Evolutionary conservation across 2,888 invertebrate species (phyloP).

Genomic region (Palloptera scutellata): DNA sequence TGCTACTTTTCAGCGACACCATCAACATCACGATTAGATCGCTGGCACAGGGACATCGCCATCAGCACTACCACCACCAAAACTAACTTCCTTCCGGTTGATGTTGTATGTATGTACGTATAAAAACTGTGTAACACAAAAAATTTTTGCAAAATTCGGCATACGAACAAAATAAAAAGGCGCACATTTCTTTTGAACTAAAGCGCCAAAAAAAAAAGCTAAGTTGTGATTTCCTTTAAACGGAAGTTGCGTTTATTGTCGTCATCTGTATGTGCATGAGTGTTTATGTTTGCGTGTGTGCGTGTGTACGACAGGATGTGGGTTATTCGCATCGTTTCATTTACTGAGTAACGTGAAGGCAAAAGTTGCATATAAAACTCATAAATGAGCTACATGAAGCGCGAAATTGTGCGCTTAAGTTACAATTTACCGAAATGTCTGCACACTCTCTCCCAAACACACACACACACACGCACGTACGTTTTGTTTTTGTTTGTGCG

Average conservation of each 20-base stretch:
- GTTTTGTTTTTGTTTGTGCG: too few relatives aligned
- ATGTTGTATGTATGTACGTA: too few relatives aligned
- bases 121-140: too few relatives aligned
- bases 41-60: background rate
- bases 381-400: conserved; percentile 25
- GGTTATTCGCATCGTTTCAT: conserved; percentile 17
- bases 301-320: conserved; percentile 12
- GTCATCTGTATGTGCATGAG: background rate
- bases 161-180: too few relatives aligned
- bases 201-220: conserved; percentile 28
- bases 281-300: background rate
- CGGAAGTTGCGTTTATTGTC: conserved; percentile 16
- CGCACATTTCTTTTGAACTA: background rate
- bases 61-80: background rate
- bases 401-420: conserved; percentile 30
- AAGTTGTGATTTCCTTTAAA: conserved; percentile 35
- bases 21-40: background rate
- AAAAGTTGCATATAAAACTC: conserved; percentile 20
- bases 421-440: conserved; percentile 8
- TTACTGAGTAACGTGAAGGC: conserved; percentile 3
- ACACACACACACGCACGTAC: background rate
- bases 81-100: too few relatives aligned
- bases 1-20: background rate
- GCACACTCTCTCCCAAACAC: background rate
- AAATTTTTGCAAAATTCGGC: too few relatives aligned